These are phyloP conservation scores for Byasa hedistus DNA, from an alignment of 2,888 invertebrate genomes.

Conservation along the genomic window DNA sequence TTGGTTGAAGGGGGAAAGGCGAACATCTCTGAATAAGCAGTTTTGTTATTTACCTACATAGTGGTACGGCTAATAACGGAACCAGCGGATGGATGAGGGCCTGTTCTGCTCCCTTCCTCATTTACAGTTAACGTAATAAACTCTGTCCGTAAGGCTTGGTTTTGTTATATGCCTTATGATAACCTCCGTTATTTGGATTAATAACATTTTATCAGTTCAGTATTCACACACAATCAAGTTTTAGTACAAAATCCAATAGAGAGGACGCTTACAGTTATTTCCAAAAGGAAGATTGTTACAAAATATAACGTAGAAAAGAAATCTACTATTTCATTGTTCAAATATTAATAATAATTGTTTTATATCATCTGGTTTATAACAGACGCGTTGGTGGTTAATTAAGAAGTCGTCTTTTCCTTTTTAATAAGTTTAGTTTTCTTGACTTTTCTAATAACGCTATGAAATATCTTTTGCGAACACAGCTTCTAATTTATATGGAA, in stretches of 20 bases:
- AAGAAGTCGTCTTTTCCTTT: not conserved
- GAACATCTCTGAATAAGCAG: conserved; percentile 44
- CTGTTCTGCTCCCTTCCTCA: conserved; percentile 36
- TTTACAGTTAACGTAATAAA: conserved; percentile 31
- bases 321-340: not conserved
- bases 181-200: not conserved
- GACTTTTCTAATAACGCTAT: conserved; percentile 44
- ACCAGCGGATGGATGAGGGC: conserved; percentile 32
- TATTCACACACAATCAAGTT: not conserved
- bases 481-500: conserved; percentile 71
- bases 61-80: conserved; percentile 35
- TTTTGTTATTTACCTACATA: conserved; percentile 48
- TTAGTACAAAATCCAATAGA: not conserved
- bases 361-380: not conserved
- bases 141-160: conserved; percentile 6
- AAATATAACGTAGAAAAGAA: not conserved
- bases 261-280: too few relatives aligned
- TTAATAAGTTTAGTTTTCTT: conserved; percentile 30
- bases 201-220: not conserved
- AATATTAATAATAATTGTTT: not conserved
- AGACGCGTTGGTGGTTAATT: not conserved
- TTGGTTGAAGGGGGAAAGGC: conserved; percentile 26
- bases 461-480: conserved; percentile 60
- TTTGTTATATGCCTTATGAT: conserved; percentile 14
- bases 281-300: too few relatives aligned